Percentiles rank a stretch among this genome's conserved stretches.
phyloP scores from a whole-genome alignment of 2,888 invertebrate species.

The Melinopterus prodromus region DNA sequence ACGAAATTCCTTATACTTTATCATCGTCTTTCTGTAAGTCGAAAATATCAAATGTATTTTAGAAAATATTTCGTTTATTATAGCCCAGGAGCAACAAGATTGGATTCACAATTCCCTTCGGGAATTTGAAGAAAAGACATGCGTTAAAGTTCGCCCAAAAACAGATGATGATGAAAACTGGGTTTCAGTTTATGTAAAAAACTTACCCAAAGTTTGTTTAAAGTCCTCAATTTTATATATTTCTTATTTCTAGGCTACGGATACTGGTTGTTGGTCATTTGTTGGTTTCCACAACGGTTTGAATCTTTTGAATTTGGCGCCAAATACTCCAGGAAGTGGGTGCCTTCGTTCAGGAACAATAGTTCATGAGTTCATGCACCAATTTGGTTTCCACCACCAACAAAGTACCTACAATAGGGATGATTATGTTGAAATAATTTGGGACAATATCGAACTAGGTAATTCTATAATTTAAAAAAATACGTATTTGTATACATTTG shows the following conservation, averaged over 20 bases:
- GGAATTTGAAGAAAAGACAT: slow-evolving; percentile 25
- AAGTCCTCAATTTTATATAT: not conserved
- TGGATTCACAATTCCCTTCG: slow-evolving; percentile 33
- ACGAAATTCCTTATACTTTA: slow-evolving; percentile 37
- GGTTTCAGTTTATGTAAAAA: slow-evolving; percentile 29
- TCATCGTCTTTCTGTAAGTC: slow-evolving; percentile 33
- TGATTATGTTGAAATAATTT: slow-evolving; percentile 75
- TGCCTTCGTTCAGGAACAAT: slow-evolving; percentile 72
- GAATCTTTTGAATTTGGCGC: slow-evolving; percentile 36
- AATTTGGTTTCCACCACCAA: slow-evolving; percentile 84
- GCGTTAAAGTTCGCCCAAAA: slow-evolving; percentile 26
- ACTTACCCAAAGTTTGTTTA: not conserved
- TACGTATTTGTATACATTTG: not conserved
- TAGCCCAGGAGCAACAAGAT: slow-evolving; percentile 4
- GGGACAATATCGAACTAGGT: slow-evolving; percentile 75
- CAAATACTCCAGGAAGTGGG: slow-evolving; percentile 59
- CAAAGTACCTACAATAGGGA: slow-evolving; percentile 83
- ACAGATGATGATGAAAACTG: slow-evolving; percentile 27
- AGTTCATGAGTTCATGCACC: slow-evolving; percentile 82
- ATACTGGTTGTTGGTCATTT: slow-evolving; percentile 37
- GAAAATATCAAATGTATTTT: not conserved
- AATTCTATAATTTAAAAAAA: slow-evolving; percentile 33
- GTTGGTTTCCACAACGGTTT: slow-evolving; percentile 36
- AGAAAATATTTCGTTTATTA: not conserved
- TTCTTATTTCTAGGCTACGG: slow-evolving; percentile 22